A percentile compares a stretch with the other conserved stretches of the same genome.
These are phyloP conservation scores for Pipistrellus pygmaeus DNA, from an alignment of 2,797 vertebrate genomes.

Conservation along the genomic window DNA sequence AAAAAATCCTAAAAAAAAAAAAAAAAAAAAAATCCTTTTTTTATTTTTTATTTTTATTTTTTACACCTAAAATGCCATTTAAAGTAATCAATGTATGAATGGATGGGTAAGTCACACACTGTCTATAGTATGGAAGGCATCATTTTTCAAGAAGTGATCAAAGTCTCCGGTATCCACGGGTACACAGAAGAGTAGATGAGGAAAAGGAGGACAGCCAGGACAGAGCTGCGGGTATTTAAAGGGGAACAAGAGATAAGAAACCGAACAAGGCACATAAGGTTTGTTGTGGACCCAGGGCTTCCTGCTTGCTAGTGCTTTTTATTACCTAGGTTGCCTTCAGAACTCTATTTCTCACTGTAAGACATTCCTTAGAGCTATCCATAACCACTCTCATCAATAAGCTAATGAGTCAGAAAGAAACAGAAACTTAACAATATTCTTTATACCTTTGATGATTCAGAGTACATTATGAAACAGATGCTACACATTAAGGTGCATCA, in stretches of 20 bases:
- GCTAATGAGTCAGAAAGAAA: conserved; percentile 64
- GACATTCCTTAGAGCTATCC: background rate
- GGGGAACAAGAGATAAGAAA: background rate
- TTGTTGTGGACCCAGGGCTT: background rate
- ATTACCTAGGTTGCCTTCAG: background rate
- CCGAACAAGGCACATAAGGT: background rate
- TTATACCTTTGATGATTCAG: conserved; percentile 45
- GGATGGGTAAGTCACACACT: background rate
- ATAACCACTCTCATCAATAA: conserved; percentile 49
- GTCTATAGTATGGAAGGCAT: background rate
- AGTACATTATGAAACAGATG: conserved; percentile 50
- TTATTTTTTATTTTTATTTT: background rate
- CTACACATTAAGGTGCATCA: conserved; percentile 58
- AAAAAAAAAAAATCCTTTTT: background rate
- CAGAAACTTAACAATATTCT: conserved; percentile 31
- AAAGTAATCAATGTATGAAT: background rate
- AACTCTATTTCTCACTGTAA: background rate
- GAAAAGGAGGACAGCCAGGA: background rate
- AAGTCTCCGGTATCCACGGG: background rate
- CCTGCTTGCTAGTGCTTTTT: background rate
- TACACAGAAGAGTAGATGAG: background rate
- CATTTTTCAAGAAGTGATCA: background rate
- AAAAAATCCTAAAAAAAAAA: background rate
- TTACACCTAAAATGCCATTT: background rate
- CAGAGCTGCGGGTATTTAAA: background rate